Conservation (phyloP, 2,888 invertebrate species). For the Athalia cordata region DNA sequence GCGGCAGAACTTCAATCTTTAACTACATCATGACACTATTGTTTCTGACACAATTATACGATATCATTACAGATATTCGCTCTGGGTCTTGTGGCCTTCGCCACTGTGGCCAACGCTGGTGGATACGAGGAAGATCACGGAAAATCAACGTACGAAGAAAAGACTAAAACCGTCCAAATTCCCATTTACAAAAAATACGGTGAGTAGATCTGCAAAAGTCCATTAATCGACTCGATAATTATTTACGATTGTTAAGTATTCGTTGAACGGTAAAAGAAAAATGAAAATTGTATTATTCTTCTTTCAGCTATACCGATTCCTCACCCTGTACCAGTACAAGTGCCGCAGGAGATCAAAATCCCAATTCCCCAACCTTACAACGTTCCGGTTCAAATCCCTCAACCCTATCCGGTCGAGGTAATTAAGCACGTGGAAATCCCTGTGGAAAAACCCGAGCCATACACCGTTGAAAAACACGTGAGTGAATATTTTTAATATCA, state of each 20-base stretch:
- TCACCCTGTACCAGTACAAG: slow-evolving; percentile 76
- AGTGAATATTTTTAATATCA: slow-evolving; percentile 48
- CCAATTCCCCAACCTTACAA: slow-evolving; percentile 78
- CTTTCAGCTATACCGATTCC: slow-evolving; percentile 76
- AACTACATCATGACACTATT: neutral
- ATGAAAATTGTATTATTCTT: neutral
- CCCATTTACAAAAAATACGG: slow-evolving; percentile 70
- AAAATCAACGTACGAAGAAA: slow-evolving; percentile 67
- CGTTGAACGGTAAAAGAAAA: neutral
- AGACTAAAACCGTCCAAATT: slow-evolving; percentile 64
- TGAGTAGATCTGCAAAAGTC: slow-evolving; percentile 51
- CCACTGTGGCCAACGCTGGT: slow-evolving; percentile 55
- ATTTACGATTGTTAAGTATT: neutral
- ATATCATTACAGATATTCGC: slow-evolving; percentile 58
- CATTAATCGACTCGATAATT: no score
- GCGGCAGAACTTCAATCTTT: neutral
- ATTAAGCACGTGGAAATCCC: slow-evolving; percentile 76
- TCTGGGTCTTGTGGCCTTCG: slow-evolving; percentile 54
- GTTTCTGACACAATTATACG: neutral
- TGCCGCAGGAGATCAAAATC: slow-evolving; percentile 76
- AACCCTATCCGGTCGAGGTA: slow-evolving; percentile 73
- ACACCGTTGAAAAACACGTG: slow-evolving; percentile 76
- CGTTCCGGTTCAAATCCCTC: slow-evolving; percentile 74
- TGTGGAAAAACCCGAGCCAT: slow-evolving; percentile 76
- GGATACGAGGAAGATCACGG: slow-evolving; percentile 62